Evolutionary conservation across 2,113 vertebrate genomes (phyloP), one percentile per base, ranked within the genome.

Genomic region (Dissostichus mawsoni): DNA sequence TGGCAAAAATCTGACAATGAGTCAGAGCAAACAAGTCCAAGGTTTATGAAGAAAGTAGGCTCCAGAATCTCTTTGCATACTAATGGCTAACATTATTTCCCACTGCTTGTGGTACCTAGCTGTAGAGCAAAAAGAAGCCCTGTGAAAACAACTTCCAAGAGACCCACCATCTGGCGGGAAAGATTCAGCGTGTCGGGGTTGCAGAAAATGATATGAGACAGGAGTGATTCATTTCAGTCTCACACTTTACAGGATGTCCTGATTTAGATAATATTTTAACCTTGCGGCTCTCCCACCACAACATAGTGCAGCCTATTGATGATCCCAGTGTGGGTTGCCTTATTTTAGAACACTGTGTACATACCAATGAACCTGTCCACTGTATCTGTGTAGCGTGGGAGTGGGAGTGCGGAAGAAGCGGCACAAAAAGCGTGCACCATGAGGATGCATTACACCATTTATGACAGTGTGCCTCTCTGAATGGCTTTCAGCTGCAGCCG

Each of bases 191-290:
- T 69, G 78, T 86, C 66, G 70, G 74, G 77, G 50, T 47, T 29
- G 70, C 9, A 76, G 56, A 80, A 83, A 89, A 89, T 69, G 52
- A 68, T 76, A 82, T 62, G 75, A 90, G 76, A 84, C 75, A 68
- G 84, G 11, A 89, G 70, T 85, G 87, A 91, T 81, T 93, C 78
- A 89, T 81, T 89, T 80, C 78, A 69, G 41, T 68, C 78, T 70
- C 76, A 10, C 78, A 82, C 50, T 76, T 82, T 53, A 50, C 72
- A 47, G 68, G 83, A 84, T 89, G 83, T 87, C 78, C 76, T 72
- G 65, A 93, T 91, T 93, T 88, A 83, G 62, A 87, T 83, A 80
- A 81, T 86, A 85, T 89, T 90, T 90, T 80, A 90, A 93, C 83
- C 86, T 89, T 72, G 71, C 29, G 41, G 64, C 55, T 77, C 47